Base-by-base conservation (phyloP, 2,888 invertebrate genomes). In the Troides aeacus region DNA sequence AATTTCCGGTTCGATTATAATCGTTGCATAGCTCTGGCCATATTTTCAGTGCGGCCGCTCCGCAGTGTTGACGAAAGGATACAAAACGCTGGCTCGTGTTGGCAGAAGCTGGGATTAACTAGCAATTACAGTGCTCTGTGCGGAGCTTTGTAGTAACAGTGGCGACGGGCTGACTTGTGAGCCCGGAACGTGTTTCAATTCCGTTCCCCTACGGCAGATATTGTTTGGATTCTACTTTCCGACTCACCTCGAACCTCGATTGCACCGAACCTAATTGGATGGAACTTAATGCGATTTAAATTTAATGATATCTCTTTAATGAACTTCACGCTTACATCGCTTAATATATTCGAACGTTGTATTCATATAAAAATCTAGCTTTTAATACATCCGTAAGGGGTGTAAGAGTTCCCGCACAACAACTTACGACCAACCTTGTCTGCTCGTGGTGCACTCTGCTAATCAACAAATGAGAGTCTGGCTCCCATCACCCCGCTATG, bases 61-160 rank as follows among this genome's bases (percentile, higher is more conserved):
- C 60, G 66, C 62, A 61, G 63, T 53, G 64, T 68, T 69, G 71
- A 70, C 64, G 76, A 73, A 71, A 50, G 57, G 73, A 73, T 76
- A 77, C 79, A 78, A 81, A 80, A 78, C 78, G 81, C 73, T 75
- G 77, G 74, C 76, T 78, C 71, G 77, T 74, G 78, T 74, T 77
- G 79, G 73, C 77, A 81, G 83, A 83, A 79, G 83, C 83, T 75
- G 74, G 89, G 90, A 90, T 90, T 90, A 89, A 81, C 85, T 84
- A 83, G 84, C 85, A 90, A 89, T 90, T 89, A 89, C 84, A 83
- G 79, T 81, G 80, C 82, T 82, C 82, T 79, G 79, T 72, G 73
- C 65, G 70, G 74, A 71, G 81, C 76, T 76, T 74, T 74, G 74
- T 74, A 23, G 60, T 66, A 60, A 58, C 61, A 66, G 30, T 68